Evolutionary conservation across 2,888 invertebrate genomes (phyloP).

Genomic region (Latheticus oryzae): DNA sequence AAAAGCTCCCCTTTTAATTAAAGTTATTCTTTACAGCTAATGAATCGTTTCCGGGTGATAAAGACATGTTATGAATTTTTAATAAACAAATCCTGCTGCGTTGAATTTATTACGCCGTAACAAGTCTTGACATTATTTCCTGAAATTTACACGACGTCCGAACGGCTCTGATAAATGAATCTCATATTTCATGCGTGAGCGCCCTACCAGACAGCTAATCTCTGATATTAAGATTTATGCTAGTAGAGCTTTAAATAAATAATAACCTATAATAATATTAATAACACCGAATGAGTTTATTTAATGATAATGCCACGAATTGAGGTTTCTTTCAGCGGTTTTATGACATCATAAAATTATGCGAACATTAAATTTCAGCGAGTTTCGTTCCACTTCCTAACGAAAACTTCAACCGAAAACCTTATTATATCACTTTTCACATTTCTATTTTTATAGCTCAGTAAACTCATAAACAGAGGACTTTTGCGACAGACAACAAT

Average conservation of each 20-base stretch:
- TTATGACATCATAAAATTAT: constrained; percentile 30
- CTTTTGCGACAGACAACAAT: constrained; percentile 16
- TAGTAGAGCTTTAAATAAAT: constrained; percentile 39
- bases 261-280: constrained; percentile 34
- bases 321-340: neutral
- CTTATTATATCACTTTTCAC: constrained; percentile 23
- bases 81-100: constrained; percentile 38
- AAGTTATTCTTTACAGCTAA: constrained; percentile 19
- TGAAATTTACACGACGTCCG: constrained; percentile 47
- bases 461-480: constrained; percentile 25
- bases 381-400: constrained; percentile 23
- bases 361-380: constrained; percentile 31
- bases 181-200: constrained; percentile 55
- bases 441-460: constrained; percentile 21
- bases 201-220: constrained; percentile 49
- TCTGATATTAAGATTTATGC: constrained; percentile 50
- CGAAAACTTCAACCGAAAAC: constrained; percentile 10
- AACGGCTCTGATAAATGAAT: constrained; percentile 53
- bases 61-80: constrained; percentile 39
- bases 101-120: constrained; percentile 40
- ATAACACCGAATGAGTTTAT: constrained; percentile 17
- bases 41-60: constrained; percentile 35
- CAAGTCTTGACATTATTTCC: constrained; percentile 47
- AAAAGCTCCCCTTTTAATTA: constrained; percentile 19
- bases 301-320: neutral